Base-by-base conservation (phyloP, 2,888 invertebrate genomes). In the Caenorhabditis zanzibari region DNA sequence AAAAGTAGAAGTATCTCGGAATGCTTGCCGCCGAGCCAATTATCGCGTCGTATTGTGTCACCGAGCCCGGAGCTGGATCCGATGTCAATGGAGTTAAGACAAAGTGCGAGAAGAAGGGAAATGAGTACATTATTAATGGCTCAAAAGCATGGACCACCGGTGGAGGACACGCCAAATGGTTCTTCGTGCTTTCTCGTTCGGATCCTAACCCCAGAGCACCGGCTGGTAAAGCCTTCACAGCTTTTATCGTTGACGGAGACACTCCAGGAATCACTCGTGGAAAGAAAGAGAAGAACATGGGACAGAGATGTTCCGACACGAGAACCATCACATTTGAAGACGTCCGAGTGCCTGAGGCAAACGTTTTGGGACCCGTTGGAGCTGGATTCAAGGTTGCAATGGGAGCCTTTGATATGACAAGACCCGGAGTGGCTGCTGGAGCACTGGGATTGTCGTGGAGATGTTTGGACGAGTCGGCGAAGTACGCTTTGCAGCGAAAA, bases 1-100 rank as follows among this genome's bases (percentile, higher is more conserved):
- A 97, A 92, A 95, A 97, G 93, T 96, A 96, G 32, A 58, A 58
- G 16, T 58, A 58, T 28, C 26, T 58, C 2, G 58, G 58, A 19
- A 32, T 32, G 19, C 32, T 58, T 2, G 58, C 58, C 32, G 58
- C 58, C 16, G 63, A 63, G 16, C 41, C 41, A 7, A 22, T 63
- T 9, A 58, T 58, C 28, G 58, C 58, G 7, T 58, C 79, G 1
- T 44, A 64, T 16, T 71, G 71, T 14, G 56, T 79, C 22, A 72
- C 79, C 9, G 79, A 79, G 49, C 63, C 79, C 12, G 38, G 35
- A 19, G 71, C 71, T 19, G 79, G 79, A 28, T 71, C 72, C 12
- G 71, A 79, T 24, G 79, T 79, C 22, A 47, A 32, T 22, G 64
- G 47, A n/a, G 56, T 66, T 12, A 41, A 72, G 38, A 63, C 66